These are phyloP conservation scores for Ips typographus DNA, from an alignment of 1,140 invertebrate species.

Conservation along the genomic window DNA sequence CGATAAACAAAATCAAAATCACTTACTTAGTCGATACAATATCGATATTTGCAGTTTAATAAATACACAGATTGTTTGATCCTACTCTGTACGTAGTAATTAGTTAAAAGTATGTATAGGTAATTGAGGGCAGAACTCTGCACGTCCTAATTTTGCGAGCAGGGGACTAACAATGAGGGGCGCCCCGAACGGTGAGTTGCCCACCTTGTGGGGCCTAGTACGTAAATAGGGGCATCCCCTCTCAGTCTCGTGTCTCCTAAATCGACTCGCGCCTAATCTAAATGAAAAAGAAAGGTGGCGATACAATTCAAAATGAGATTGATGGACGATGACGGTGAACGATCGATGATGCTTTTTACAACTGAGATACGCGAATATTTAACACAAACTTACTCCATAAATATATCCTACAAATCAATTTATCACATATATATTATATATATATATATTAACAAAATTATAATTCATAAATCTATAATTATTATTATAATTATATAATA, in stretches of 20 bases:
- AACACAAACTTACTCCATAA: conserved; percentile 50
- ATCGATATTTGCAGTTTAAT: conserved; percentile 18
- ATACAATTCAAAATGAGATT: conserved; percentile 34
- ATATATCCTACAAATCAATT: conserved; percentile 50
- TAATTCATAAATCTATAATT: conserved; percentile 44
- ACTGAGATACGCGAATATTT: conserved; percentile 48
- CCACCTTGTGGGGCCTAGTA: conserved; percentile 42
- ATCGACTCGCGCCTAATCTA: conserved; percentile 40
- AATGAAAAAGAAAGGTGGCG: conserved; percentile 39
- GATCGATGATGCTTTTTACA: conserved; percentile 52
- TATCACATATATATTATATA: conserved; percentile 51
- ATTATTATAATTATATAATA: conserved; percentile 21
- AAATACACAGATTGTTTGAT: conserved; percentile 12
- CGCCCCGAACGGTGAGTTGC: conserved; percentile 39
- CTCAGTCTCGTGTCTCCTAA: conserved; percentile 48
- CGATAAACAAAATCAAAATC: conserved; percentile 11
- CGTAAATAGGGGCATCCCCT: conserved; percentile 41
- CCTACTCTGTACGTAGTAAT: conserved; percentile 16
- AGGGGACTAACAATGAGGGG: conserved; percentile 41
- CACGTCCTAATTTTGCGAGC: conserved; percentile 41
- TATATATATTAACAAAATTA: conserved; percentile 48
- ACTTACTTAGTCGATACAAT: conserved; percentile 28
- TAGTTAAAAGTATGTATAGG: conserved; percentile 5
- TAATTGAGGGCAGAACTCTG: conserved; percentile 43
- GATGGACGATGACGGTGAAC: conserved; percentile 33